Base-by-base conservation (phyloP, 2,113 vertebrate species). In the Sinocyclocheilus anophthalmus region DNA sequence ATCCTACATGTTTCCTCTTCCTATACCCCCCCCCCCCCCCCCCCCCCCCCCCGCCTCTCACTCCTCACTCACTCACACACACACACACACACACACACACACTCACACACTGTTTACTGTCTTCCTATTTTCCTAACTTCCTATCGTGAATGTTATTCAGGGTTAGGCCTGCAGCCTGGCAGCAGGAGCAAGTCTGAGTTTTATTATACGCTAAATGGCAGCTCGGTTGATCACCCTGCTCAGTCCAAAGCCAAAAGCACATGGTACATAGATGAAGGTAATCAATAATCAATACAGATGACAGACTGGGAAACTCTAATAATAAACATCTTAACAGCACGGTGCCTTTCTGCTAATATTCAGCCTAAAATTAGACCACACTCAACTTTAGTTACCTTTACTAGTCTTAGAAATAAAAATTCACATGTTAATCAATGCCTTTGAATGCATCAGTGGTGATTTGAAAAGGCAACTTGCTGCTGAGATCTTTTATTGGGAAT, bases 201-300 rank as follows among this genome's bases (percentile, higher is more conserved):
- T 95, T 99, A 98, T 95, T 99, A 98, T 93, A 97, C 96, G 26
- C 96, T 99, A 96, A 98, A 99, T 94, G 97, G 97, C 92, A 98
- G 97, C 93, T 98, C 97, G 89, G 94, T 97, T 93, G 97, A 99
- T 91, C 95, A 96, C 89, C 97, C 96, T 75, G 94, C 93, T 90
- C 98, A 97, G 91, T 91, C 94, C 76, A 99, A 98, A 95, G 93
- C 96, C 92, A 99, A 99, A 96, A 97, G 96, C 92, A 94, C 97
- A 53, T 99, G 97, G 97, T 99, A 99, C 93, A 99, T 98, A 92
- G 97, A 99, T 92, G 97, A 99, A 99, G 98, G 98, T 99, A 98
- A 97, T 90, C 69, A 55, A 72, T 63, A 50, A 75, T 53, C 30
- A 11, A 12, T 61, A 67, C 22, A 57, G 42, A n/a, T 37, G 61